Evolutionary conservation across 2,113 vertebrate genomes (phyloP).

Genomic region (Corydoras sp.): DNA sequence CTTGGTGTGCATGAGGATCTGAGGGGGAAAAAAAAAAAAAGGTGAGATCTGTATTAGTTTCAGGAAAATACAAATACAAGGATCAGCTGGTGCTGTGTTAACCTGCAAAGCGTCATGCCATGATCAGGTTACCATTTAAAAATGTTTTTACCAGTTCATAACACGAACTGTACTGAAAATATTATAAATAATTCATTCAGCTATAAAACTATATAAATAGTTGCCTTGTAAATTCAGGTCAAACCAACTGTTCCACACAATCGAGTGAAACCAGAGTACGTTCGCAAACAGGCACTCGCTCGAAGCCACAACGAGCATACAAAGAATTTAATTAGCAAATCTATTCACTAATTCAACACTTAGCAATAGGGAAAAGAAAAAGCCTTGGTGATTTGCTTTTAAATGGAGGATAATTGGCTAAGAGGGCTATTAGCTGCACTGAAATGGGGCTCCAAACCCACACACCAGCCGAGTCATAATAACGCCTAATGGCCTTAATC

Average conservation of each 20-base stretch:
- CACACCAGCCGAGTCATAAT: slow-evolving; percentile 88
- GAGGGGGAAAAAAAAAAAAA: slow-evolving; percentile 43
- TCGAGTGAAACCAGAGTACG: slow-evolving; percentile 9
- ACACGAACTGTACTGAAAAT: no score
- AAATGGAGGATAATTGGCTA: slow-evolving; percentile 96
- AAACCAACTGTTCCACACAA: slow-evolving; percentile 26
- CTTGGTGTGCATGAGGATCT: slow-evolving; percentile 99
- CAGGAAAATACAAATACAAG: no score
- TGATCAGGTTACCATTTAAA: no score
- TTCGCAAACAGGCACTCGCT: slow-evolving; percentile 10
- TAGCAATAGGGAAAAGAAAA: slow-evolving; percentile 66
- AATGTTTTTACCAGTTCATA: no score
- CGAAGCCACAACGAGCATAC: slow-evolving; percentile 61
- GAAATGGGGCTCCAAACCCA: slow-evolving; percentile 95
- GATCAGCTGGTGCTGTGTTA: no score
- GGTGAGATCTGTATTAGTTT: no score
- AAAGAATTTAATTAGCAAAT: slow-evolving; percentile 91
- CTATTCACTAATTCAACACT: slow-evolving; percentile 92
- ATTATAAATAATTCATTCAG: no score
- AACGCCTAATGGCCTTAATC: slow-evolving; percentile 96
- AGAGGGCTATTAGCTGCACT: slow-evolving; percentile 97
- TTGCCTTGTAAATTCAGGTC: neutral
- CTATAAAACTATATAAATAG: no score
- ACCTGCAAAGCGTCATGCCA: no score
- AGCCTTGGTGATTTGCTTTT: slow-evolving; percentile 95